phyloP scores from a whole-genome alignment of 1,140 invertebrate genomes.

The Tetramorium simillimum region DNA sequence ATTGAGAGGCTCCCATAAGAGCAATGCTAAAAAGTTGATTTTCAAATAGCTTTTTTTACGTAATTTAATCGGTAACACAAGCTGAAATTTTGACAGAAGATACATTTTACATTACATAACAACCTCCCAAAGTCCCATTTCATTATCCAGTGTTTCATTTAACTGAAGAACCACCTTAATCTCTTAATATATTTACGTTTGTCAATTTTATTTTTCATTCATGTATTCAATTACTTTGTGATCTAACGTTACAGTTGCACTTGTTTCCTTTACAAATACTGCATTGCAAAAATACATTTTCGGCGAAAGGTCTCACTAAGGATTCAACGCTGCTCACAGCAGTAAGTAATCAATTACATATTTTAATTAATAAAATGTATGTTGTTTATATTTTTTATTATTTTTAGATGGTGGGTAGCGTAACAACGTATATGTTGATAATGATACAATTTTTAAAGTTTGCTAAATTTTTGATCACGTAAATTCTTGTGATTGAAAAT shows the following conservation, averaged over 20 bases:
- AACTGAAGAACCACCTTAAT: too few species aligned
- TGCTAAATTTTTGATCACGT: constrained; percentile 19
- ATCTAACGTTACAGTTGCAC: constrained; percentile 69
- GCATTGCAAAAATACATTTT: not conserved
- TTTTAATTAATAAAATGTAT: constrained; percentile 24
- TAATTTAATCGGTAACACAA: too few species aligned
- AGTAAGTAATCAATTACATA: not conserved
- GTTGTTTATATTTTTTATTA: not conserved
- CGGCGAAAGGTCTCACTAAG: not conserved
- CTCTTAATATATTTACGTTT: not conserved
- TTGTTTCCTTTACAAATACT: constrained; percentile 21
- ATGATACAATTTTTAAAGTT: constrained; percentile 80
- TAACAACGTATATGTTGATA: constrained; percentile 69
- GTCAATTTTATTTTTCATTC: not conserved
- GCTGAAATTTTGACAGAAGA: too few species aligned
- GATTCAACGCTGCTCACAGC: not conserved
- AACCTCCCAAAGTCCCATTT: too few species aligned
- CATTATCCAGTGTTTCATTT: too few species aligned
- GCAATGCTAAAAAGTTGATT: too few species aligned
- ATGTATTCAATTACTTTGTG: not conserved
- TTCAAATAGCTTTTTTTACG: too few species aligned
- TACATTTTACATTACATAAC: too few species aligned
- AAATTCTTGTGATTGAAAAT: not conserved
- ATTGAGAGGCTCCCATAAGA: too few species aligned
- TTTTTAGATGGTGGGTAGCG: not conserved